Conservation (phyloP, 2,888 invertebrate genomes). For the Spisula solida region DNA sequence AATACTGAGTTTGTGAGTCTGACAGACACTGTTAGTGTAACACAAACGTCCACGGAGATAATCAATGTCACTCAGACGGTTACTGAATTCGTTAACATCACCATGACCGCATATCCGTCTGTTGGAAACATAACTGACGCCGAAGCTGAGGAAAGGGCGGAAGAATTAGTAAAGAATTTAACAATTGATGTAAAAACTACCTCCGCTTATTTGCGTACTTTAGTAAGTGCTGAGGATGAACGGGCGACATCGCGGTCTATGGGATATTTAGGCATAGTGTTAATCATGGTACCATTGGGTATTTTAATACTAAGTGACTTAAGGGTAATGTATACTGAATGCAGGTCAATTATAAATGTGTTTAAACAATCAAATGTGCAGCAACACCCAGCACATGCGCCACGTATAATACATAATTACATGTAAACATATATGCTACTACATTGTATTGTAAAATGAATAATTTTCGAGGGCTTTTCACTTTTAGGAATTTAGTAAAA, state of each 20-base stretch:
- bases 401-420: too few species aligned
- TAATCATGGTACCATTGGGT: neutral
- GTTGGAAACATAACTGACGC: neutral
- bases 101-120: neutral
- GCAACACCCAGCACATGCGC: too few species aligned
- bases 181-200: neutral
- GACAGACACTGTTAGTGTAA: neutral
- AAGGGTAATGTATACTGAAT: neutral
- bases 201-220: neutral
- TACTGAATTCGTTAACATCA: neutral
- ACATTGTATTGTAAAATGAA: too few species aligned
- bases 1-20: neutral
- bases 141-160: neutral
- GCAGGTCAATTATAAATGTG: neutral
- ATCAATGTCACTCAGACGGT: neutral
- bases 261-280: neutral
- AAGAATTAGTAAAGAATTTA: neutral
- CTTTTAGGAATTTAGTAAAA: too few species aligned
- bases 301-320: slow-evolving; percentile 1
- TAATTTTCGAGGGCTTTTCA: too few species aligned
- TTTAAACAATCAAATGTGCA: too few species aligned
- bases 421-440: too few species aligned
- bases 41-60: neutral
- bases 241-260: neutral
- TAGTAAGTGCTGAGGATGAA: neutral